Base-by-base conservation (phyloP, 2,113 vertebrate species). In the Etia nguti region DNA sequence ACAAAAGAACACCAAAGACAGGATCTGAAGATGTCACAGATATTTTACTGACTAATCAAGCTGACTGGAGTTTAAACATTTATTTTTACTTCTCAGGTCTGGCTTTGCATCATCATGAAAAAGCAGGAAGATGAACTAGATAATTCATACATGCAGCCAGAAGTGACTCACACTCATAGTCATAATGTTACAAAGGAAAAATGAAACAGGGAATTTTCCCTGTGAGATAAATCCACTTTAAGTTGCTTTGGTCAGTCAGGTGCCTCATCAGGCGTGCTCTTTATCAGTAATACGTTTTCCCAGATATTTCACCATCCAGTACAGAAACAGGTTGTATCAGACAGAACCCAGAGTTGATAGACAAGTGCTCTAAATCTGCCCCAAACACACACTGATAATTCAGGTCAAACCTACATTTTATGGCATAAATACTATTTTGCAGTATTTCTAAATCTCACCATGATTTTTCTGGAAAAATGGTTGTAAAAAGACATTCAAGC, bases 121-220 rank as follows among this genome's bases (percentile, higher is more conserved):
- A 86, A 10, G 29, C 5, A n/a, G 24, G 20, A 85, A 31, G 70
- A 54, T 8, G 0, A 46, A 9, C 29, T 3, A 81, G 89, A 81
- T 65, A 50, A 34, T 77, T 20, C 18, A 77, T 29, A 31, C 16
- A 36, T 15, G 70, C 18, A 36, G 24, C 4, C 26, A 48, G 10
- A 56, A 16, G 31, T 93, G 92, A 93, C 86, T 93, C 92, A 94
- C 7, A 20, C 4, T 50, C 15, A 68, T 41, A 31, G 16, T 20
- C 31, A 16, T 6, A 36, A 20, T 12, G 18, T 31, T 77, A 50
- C 43, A 50, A 4, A n/a, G 26, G 73, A 2, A 24, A 31, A 54
- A 81, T 5, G 62, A 56, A 48, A 29, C 6, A 4, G 81, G 81
- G 81, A 22, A 1, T 92, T 80, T 89, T 87, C 29, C 10, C n/a